Evolutionary conservation across 1,140 invertebrate genomes (phyloP).

Genomic region (Gryllus bimaculatus): DNA sequence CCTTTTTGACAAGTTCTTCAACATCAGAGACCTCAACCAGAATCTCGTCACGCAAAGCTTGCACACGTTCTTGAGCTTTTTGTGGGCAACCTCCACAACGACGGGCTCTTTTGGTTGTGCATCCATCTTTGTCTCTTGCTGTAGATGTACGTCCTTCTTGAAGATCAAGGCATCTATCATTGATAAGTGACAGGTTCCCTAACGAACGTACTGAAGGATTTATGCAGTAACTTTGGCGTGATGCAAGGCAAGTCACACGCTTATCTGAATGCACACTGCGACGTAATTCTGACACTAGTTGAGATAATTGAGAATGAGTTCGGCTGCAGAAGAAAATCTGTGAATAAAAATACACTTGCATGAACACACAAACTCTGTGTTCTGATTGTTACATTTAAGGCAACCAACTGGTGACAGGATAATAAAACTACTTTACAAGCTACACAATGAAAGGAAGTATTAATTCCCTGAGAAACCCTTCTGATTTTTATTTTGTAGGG

Average conservation of each 20-base stretch:
- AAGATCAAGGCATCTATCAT: conserved; percentile 57
- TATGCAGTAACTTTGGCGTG: conserved; percentile 85
- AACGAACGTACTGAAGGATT: conserved; percentile 72
- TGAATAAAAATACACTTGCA: conserved; percentile 29
- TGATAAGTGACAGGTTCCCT: conserved; percentile 72
- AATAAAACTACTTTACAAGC: too few relatives aligned
- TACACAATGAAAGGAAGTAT: too few relatives aligned
- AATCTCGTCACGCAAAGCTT: conserved; percentile 42
- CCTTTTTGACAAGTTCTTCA: conserved; percentile 69
- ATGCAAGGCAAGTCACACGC: conserved; percentile 79
- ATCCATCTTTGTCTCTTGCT: background rate
- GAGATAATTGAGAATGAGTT: conserved; percentile 92
- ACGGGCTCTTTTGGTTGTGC: background rate
- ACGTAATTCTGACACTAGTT: conserved; percentile 86
- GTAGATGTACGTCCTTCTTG: conserved; percentile 6
- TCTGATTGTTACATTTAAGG: background rate
- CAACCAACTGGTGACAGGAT: too few relatives aligned
- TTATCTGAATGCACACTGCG: conserved; percentile 67
- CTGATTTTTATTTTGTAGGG: too few relatives aligned
- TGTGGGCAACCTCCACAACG: conserved; percentile 3
- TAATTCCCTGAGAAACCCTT: too few relatives aligned
- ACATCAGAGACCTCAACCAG: conserved; percentile 72
- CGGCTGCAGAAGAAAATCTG: conserved; percentile 90
- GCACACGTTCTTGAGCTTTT: background rate
- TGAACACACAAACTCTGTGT: background rate